phyloP scores from a whole-genome alignment of 2,113 vertebrate species.

The Salvelinus sp. region DNA sequence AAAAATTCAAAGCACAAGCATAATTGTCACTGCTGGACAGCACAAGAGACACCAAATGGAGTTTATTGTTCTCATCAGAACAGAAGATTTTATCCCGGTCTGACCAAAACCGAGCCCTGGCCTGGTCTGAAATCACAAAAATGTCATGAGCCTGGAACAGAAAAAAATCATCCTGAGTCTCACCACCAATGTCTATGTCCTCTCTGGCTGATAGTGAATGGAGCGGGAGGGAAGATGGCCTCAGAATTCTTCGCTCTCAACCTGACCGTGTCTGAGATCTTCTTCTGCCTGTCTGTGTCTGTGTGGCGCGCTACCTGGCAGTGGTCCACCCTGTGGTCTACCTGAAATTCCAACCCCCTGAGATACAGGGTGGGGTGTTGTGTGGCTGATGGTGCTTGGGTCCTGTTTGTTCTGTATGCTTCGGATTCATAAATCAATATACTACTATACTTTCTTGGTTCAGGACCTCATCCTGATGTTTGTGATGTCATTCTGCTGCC shows the following conservation, averaged over 20 bases:
- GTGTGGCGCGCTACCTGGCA: conserved; percentile 23
- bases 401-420: neutral
- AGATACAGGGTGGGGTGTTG: neutral
- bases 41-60: too few species aligned
- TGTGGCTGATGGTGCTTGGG: neutral
- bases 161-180: neutral
- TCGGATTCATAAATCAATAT: too few species aligned
- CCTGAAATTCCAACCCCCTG: conserved; percentile 1
- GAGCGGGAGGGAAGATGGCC: neutral
- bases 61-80: too few species aligned
- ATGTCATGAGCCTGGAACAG: too few species aligned
- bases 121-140: too few species aligned
- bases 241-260: neutral
- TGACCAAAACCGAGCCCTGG: too few species aligned
- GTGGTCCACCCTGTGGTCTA: conserved; percentile 21
- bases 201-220: neutral
- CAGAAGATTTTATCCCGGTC: too few species aligned
- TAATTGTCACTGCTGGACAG: too few species aligned
- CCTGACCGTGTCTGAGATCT: neutral
- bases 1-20: too few species aligned
- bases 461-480: too few species aligned
- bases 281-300: conserved; percentile 1
- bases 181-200: neutral
- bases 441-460: too few species aligned
- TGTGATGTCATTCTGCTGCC: conserved; percentile 7